Evolutionary conservation across 2,888 invertebrate genomes (phyloP).

Genomic region (Cataglyphis rosenhaueri): DNA sequence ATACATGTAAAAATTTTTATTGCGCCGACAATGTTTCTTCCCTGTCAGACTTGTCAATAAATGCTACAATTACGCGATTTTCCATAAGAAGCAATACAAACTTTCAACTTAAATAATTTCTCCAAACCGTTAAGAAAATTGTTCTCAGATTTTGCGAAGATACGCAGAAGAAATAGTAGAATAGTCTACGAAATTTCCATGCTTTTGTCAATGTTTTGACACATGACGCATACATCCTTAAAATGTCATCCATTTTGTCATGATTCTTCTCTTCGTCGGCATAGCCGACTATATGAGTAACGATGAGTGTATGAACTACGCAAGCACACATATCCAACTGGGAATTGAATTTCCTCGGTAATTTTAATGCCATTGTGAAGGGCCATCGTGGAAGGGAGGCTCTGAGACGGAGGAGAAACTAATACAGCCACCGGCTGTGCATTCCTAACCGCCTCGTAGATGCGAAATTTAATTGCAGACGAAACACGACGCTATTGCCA

Average conservation of each 20-base stretch:
- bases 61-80: too few relatives aligned
- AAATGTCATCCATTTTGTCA: background rate
- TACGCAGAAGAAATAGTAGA: too few relatives aligned
- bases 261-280: conserved; percentile 18
- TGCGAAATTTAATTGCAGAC: conserved; percentile 70
- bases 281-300: conserved; percentile 39
- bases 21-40: too few relatives aligned
- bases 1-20: too few relatives aligned
- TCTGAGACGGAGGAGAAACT: conserved; percentile 77
- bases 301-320: conserved; percentile 67
- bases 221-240: too few relatives aligned
- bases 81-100: too few relatives aligned
- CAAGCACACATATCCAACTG: conserved; percentile 80
- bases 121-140: too few relatives aligned
- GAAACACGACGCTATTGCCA: conserved; percentile 61
- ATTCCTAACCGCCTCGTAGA: conserved; percentile 65
- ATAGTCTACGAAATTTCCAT: too few relatives aligned
- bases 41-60: too few relatives aligned
- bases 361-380: conserved; percentile 83
- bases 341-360: conserved; percentile 84
- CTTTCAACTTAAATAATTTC: too few relatives aligned
- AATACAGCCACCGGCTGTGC: conserved; percentile 68
- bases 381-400: conserved; percentile 55
- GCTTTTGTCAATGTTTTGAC: too few relatives aligned
- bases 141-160: too few relatives aligned